These are phyloP conservation scores for Apis dorsata DNA, from an alignment of 1,140 invertebrate species.

Conservation along the genomic window DNA sequence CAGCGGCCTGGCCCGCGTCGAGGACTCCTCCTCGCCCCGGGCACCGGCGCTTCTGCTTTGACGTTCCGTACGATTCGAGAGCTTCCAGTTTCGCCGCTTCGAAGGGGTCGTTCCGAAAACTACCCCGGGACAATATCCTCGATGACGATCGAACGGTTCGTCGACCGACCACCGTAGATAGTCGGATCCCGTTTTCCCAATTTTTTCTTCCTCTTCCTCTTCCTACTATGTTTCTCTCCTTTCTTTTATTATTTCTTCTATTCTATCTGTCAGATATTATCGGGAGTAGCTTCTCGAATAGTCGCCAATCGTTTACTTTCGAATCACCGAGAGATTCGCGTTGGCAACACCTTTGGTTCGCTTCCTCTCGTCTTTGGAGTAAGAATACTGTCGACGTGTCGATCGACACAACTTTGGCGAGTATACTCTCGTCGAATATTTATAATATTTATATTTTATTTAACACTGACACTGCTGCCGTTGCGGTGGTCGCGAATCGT, in stretches of 20 bases:
- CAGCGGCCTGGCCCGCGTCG: conserved; percentile 77
- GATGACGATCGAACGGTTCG: conserved; percentile 57
- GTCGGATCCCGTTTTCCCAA: not conserved
- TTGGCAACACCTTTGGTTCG: not conserved
- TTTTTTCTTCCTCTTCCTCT: not conserved
- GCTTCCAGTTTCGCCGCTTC: conserved; percentile 57
- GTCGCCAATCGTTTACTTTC: too few relatives aligned
- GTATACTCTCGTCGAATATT: not conserved
- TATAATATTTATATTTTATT: too few relatives aligned
- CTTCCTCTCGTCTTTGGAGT: conserved; percentile 26
- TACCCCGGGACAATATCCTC: conserved; percentile 60
- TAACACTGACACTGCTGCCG: conserved; percentile 27
- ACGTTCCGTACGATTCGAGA: conserved; percentile 69
- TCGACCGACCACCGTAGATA: conserved; percentile 20
- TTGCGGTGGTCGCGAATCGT: not conserved
- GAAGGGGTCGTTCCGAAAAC: conserved; percentile 62
- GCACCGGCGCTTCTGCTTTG: conserved; percentile 77
- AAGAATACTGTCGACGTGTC: conserved; percentile 47
- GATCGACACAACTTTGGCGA: not conserved
- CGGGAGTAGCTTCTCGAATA: too few relatives aligned
- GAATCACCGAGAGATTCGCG: not conserved
- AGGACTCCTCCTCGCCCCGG: conserved; percentile 74
- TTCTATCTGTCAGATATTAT: too few relatives aligned
- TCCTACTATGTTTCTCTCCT: not conserved
- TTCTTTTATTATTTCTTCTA: not conserved